Percentiles rank a stretch among this genome's conserved stretches.
Evolutionary conservation across 2,113 vertebrate genomes (phyloP).

Genomic region (Limanda limanda): DNA sequence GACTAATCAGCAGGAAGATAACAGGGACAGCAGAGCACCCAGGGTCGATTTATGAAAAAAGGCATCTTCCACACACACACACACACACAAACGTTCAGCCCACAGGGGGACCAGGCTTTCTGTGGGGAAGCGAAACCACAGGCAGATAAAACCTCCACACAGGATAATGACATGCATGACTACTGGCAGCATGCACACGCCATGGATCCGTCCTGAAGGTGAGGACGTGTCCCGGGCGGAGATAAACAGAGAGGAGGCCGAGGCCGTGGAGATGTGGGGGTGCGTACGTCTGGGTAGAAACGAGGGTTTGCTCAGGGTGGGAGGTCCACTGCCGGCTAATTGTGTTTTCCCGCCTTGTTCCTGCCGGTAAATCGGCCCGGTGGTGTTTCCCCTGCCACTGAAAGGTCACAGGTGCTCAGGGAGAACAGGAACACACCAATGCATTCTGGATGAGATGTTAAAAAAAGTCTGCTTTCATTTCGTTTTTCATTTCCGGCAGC

Average conservation of each 20-base stretch:
- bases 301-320: constrained; percentile 56
- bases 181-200: constrained; percentile 43
- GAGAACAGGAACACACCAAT: constrained; percentile 21
- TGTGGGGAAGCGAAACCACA: constrained; percentile 26
- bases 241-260: constrained; percentile 27
- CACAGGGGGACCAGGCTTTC: constrained; percentile 37
- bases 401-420: constrained; percentile 66
- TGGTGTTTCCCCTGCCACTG: constrained; percentile 46
- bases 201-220: constrained; percentile 55
- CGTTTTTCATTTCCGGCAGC: neutral
- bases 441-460: constrained; percentile 40
- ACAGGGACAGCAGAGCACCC: constrained; percentile 35
- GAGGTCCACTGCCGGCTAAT: constrained; percentile 70
- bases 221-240: constrained; percentile 33
- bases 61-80: constrained; percentile 40
- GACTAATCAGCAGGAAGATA: constrained; percentile 65
- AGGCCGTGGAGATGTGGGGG: constrained; percentile 21
- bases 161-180: constrained; percentile 74
- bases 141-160: constrained; percentile 66
- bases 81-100: constrained; percentile 29
- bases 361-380: constrained; percentile 68
- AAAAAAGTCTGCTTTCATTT: constrained; percentile 22
- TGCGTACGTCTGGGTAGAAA: constrained; percentile 35
- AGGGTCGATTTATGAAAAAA: constrained; percentile 58
- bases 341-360: constrained; percentile 68